Evolutionary conservation across 2,888 invertebrate genomes (phyloP).

Genomic region (Homarus gammarus): DNA sequence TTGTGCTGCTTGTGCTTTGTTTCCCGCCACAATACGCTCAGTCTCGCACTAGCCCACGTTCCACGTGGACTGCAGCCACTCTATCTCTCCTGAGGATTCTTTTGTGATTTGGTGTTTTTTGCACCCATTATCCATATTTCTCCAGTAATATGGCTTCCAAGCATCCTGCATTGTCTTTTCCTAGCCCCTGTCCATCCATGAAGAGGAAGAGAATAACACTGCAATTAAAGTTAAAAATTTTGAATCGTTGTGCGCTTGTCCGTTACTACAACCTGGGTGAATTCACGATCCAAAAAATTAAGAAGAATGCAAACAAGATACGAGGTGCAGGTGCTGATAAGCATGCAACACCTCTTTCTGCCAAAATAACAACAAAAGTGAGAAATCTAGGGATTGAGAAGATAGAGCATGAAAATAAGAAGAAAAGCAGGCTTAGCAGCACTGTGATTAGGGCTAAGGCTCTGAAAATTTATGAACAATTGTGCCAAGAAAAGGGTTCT

Average conservation of each 20-base stretch:
- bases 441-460: not conserved
- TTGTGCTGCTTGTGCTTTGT: no score
- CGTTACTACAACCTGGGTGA: not conserved
- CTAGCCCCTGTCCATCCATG: not conserved
- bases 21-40: no score
- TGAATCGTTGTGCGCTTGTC: not conserved
- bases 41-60: no score
- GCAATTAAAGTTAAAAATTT: not conserved
- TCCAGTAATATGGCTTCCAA: not conserved
- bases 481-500: not conserved
- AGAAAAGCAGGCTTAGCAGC: not conserved
- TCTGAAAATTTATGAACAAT: not conserved
- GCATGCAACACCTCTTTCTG: not conserved
- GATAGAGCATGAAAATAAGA: not conserved
- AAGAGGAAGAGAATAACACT: not conserved
- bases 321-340: not conserved
- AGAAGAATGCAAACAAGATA: not conserved
- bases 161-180: not conserved
- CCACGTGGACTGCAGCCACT: no score
- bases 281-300: not conserved
- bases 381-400: not conserved
- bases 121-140: no score
- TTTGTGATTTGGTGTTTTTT: no score
- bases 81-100: no score
- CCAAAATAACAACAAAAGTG: not conserved